Evolutionary conservation across 1,140 invertebrate genomes (phyloP).

Genomic region (Achatina immaculata): DNA sequence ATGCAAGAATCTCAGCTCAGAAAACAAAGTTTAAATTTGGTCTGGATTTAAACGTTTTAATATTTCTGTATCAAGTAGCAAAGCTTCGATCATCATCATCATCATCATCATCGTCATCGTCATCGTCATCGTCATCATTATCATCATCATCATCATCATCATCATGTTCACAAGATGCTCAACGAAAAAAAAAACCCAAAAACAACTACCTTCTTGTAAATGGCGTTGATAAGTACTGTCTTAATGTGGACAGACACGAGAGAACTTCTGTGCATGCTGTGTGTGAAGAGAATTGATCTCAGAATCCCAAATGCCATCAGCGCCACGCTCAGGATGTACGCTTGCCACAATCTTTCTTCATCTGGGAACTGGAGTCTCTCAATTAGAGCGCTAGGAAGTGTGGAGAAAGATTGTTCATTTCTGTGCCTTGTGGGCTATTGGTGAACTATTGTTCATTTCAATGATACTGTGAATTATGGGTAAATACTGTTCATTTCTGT

Average conservation of each 20-base stretch:
- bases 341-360: constrained; percentile 78
- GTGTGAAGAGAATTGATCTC: constrained; percentile 84
- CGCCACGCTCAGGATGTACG: constrained; percentile 81
- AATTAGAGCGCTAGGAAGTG: constrained; percentile 17
- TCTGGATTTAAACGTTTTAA: background rate
- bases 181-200: no score
- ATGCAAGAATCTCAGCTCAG: background rate
- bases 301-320: constrained; percentile 83
- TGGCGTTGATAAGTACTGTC: constrained; percentile 89
- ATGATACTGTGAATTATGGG: background rate
- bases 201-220: constrained; percentile 84
- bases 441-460: background rate
- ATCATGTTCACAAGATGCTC: no score
- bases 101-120: no score
- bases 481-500: background rate
- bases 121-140: no score
- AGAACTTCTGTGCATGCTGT: constrained; percentile 53
- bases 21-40: background rate
- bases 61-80: background rate
- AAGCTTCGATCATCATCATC: background rate
- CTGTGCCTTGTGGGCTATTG: background rate
- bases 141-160: no score
- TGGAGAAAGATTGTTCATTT: background rate
- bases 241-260: constrained; percentile 89
- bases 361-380: background rate